phyloP scores from a whole-genome alignment of 23 tunicate species.

The Ciona savignyi region DNA sequence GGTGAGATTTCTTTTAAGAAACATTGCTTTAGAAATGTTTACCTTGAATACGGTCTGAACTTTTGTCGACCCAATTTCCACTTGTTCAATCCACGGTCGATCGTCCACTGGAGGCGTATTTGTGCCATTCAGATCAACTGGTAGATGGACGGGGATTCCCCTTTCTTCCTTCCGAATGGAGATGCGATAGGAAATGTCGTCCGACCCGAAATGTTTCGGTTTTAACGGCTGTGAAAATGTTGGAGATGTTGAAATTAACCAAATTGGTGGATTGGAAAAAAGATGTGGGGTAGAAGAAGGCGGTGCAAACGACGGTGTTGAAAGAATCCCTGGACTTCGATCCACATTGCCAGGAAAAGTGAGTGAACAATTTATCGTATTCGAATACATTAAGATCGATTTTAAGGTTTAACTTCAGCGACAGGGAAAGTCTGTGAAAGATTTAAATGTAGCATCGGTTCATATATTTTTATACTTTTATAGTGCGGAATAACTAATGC shows the following conservation, averaged over 20 bases:
- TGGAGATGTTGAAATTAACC: slow-evolving; percentile 1
- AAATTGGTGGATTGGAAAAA: no score
- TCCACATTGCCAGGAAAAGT: no score
- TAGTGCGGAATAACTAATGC: no score
- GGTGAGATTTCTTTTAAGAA: background rate
- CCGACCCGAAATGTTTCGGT: slow-evolving; percentile 51
- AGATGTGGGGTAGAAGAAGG: no score
- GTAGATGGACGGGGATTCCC: slow-evolving; percentile 9
- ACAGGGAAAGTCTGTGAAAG: no score
- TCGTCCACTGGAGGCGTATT: slow-evolving; percentile 8
- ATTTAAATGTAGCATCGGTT: no score
- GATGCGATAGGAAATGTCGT: slow-evolving; percentile 16
- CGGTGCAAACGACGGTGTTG: no score
- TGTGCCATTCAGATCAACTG: slow-evolving; percentile 4
- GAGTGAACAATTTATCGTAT: no score
- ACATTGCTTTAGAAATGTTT: background rate
- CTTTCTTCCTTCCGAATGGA: slow-evolving; percentile 21
- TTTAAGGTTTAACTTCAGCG: no score
- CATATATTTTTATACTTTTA: no score
- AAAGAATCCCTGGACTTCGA: no score
- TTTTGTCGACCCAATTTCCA: slow-evolving; percentile 6
- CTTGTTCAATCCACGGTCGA: slow-evolving; percentile 17
- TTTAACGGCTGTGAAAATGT: slow-evolving; percentile 9
- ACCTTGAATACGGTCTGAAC: slow-evolving; percentile 16
- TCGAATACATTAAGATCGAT: no score